phyloP scores from a whole-genome alignment of 2,797 vertebrate species.

The Furcifer pardalis region DNA sequence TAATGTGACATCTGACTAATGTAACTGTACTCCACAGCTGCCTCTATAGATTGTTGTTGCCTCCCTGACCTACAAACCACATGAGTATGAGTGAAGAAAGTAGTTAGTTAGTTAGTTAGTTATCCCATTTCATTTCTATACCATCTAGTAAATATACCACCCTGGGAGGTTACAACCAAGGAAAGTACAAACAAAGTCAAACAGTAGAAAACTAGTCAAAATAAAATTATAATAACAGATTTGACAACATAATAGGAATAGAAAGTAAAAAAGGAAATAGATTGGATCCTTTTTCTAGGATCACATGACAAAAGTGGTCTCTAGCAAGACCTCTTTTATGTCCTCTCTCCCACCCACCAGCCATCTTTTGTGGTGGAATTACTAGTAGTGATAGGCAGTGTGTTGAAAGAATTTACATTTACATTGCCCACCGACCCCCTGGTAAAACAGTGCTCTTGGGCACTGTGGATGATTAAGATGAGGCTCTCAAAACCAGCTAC shows the following conservation, averaged over 20 bases:
- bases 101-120: no score
- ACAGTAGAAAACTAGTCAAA: no score
- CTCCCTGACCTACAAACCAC: no score
- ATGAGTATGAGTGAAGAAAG: background rate
- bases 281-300: background rate
- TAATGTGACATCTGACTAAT: background rate
- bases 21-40: background rate
- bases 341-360: background rate
- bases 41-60: no score
- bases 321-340: background rate
- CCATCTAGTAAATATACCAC: no score
- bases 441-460: background rate
- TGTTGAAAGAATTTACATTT: background rate
- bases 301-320: background rate
- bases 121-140: no score
- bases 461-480: background rate
- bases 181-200: no score
- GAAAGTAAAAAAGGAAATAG: background rate
- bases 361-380: background rate
- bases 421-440: background rate
- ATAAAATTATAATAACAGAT: no score
- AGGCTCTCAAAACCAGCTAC: background rate
- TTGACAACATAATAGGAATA: no score
- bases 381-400: background rate
- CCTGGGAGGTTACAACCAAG: no score